A percentile compares a stretch with the other conserved stretches of the same genome.
These are phyloP conservation scores for Oxyruncus cristatus DNA, from an alignment of 2,113 vertebrate genomes.

Conservation along the genomic window DNA sequence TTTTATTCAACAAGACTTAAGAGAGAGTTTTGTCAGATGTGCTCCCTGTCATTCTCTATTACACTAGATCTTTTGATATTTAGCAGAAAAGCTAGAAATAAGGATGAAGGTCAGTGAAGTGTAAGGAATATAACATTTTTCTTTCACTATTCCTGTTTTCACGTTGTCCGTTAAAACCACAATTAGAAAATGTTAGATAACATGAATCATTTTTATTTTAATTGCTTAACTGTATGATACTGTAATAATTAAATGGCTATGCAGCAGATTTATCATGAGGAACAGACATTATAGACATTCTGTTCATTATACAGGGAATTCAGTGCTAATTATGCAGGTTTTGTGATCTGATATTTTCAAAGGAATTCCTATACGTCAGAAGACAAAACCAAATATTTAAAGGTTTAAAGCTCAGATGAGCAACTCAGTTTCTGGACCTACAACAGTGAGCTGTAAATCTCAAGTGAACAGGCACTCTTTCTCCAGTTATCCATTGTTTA, in stretches of 20 bases:
- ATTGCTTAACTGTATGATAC: background rate
- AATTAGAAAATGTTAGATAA: background rate
- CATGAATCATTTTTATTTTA: background rate
- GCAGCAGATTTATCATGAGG: background rate
- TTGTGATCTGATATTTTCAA: background rate
- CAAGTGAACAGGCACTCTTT: background rate
- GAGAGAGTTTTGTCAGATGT: background rate
- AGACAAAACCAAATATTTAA: slow-evolving; percentile 11
- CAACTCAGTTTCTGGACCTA: background rate
- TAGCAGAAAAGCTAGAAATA: background rate
- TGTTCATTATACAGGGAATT: background rate
- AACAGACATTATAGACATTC: background rate
- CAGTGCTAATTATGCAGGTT: background rate
- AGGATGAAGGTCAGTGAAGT: background rate
- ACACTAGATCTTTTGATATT: background rate
- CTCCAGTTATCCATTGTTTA: background rate
- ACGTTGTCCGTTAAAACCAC: background rate
- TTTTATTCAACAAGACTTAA: slow-evolving; percentile 18
- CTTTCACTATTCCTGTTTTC: background rate
- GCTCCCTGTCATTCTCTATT: background rate
- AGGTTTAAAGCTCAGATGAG: background rate
- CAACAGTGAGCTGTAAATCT: background rate
- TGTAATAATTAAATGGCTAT: background rate
- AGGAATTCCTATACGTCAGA: background rate
- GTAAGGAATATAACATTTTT: background rate